Evolutionary conservation across 2,888 invertebrate genomes (phyloP).

Genomic region (Sinohyriopsis cumingii): DNA sequence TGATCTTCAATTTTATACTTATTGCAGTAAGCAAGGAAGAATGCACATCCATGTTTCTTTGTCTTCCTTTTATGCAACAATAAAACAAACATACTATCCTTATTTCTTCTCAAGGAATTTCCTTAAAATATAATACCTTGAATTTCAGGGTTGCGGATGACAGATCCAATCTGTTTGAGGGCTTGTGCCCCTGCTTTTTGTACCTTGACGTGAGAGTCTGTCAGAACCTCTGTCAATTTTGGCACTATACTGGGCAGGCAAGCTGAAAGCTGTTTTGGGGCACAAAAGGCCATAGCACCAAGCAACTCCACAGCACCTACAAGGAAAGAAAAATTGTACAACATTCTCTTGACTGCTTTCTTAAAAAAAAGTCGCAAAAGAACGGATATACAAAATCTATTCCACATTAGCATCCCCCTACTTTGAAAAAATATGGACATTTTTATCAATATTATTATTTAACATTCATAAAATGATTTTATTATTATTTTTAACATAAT

Average conservation of each 20-base stretch:
- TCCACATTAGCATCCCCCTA: not conserved
- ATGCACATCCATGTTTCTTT: no score
- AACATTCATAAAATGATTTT: no score
- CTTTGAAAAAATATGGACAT: no score
- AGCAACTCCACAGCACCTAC: constrained; percentile 93
- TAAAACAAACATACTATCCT: no score
- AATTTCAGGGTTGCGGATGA: constrained; percentile 98
- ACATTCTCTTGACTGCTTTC: not conserved
- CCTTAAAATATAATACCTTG: constrained; percentile 55
- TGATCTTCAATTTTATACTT: no score
- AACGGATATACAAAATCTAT: not conserved
- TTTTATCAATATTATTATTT: no score
- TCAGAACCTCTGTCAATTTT: constrained; percentile 94
- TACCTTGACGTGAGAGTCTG: constrained; percentile 97
- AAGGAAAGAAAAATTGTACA: not conserved
- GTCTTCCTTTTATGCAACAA: no score
- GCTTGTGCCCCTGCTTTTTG: constrained; percentile 98
- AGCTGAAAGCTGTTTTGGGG: constrained; percentile 97
- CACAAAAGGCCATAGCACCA: constrained; percentile 99
- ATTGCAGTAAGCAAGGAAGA: no score
- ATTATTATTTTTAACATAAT: no score
- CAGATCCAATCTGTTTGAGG: constrained; percentile 94
- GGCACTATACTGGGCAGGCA: constrained; percentile 99
- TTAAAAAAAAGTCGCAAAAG: not conserved
- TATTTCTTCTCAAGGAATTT: no score